Percentiles rank a stretch among this genome's conserved stretches.
phyloP scores from a whole-genome alignment of 2,888 invertebrate genomes.

The Ellobium chinense region DNA sequence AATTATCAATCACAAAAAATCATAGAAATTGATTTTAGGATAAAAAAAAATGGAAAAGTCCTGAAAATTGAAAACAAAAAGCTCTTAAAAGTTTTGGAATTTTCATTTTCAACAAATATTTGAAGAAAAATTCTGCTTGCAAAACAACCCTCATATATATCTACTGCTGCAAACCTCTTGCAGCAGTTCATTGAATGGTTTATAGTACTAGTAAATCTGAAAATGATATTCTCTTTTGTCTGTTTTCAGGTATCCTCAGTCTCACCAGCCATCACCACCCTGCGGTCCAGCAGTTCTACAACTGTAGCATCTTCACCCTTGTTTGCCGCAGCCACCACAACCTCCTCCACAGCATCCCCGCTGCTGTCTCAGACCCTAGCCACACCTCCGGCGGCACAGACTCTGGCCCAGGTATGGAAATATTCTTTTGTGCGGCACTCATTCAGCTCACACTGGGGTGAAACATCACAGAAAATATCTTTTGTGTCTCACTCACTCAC shows the following conservation, averaged over 20 bases:
- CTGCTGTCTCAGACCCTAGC: not conserved
- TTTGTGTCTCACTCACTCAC: no score
- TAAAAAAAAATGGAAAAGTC: not conserved
- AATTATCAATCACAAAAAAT: no score
- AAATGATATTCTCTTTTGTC: no score
- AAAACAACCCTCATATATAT: no score
- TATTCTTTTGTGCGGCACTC: no score
- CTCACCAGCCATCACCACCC: not conserved
- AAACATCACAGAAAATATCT: no score
- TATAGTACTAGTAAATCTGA: no score
- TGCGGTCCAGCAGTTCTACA: not conserved
- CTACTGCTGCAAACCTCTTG: no score
- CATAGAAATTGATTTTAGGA: not conserved
- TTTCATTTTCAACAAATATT: no score
- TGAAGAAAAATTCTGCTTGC: no score
- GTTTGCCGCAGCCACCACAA: not conserved
- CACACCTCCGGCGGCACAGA: not conserved
- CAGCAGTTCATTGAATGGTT: no score
- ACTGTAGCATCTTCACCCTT: not conserved
- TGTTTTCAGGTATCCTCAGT: not conserved
- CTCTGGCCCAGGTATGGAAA: constrained; percentile 24
- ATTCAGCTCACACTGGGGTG: no score
- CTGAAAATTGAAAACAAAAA: not conserved
- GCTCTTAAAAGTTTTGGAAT: not conserved
- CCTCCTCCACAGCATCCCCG: not conserved